Base-by-base conservation (phyloP, 2,797 vertebrate species). In the Anguilla pacifica region DNA sequence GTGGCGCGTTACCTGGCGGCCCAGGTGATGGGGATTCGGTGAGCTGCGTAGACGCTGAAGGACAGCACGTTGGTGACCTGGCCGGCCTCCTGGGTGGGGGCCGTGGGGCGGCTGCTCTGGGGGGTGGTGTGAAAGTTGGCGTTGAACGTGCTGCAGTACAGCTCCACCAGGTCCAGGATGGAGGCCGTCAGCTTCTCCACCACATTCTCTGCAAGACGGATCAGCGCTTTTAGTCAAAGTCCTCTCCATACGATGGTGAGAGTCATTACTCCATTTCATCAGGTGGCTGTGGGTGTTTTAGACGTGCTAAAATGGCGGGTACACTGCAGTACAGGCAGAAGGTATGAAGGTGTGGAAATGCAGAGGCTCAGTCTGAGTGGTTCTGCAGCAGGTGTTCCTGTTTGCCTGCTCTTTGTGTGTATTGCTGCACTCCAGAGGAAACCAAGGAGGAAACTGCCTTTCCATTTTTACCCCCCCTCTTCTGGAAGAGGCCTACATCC, bases 11-110 rank as follows among this genome's bases (percentile, higher is more conserved):
- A 98, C 98, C 98, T 99, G 93, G 98, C 94, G 0, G 97, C 98
- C 98, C 98, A 99, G 85, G 96, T 97, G 95, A 99, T 98, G 90
- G 98, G 98, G 91, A 99, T 96, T 49, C 98, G 97, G 93, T 99
- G 98, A 1, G 98, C 97, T 10, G 97, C 97, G 0, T 98, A 97
- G 79, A 99, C 91, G 0, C 92, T 98, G 94, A 99, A 99, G 88
- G 97, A 93, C 85, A 99, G 94, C 0, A 97, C 93, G 11, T 95
- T 97, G 28, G 92, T 93, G 89, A 98, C 92, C 25, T 96, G 96
- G 9, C 97, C 97, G 0, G 97, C 97, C 92, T 98, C 98, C 93
- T 97, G 97, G 0, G 95, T 93, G 53, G 92, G 94, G 0, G 93
- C 94, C 0, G 93, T 95, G 91, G 93, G 91, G 83, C 93, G 91